Base-by-base conservation (phyloP, 1,140 invertebrate genomes). In the Carcinoscorpius rotundicauda region DNA sequence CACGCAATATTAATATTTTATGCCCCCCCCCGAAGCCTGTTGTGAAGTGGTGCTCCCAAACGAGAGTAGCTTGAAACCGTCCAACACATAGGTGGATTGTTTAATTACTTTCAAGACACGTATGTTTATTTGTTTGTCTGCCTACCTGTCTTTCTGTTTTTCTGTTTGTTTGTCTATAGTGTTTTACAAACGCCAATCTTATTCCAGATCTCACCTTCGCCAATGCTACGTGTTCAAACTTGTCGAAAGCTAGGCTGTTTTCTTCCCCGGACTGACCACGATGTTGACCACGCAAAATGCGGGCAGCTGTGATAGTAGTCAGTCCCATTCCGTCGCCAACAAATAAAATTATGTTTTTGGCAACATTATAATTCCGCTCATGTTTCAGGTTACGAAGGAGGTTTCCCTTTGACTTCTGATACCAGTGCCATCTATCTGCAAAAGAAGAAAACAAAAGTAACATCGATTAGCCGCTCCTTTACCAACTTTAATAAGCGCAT, bases 281-380 rank as follows among this genome's bases (percentile, higher is more conserved):
- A 6, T 59, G 61, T 63, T 80, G 78, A 4, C 77, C 78, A 59
- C 74, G 72, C 4, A 73, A 70, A 5, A 81, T 80, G 65, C 94
- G 80, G 0, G 87, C 83, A 0, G 92, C 89, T 0, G 91, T 92
- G 11, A 92, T 82, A 0, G 93, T 94, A 52, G 89, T 86, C 0
- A 89, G 82, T 5, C 92, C 92, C 93, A 97, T 96, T 3, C 93
- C 93, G 73, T 96, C 92, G 0, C 92, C 93, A 5, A 96, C 78
- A 73, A 96, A 96, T 0, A 96, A 69, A 29, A 96, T 89, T 1
- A 95, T 85, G 75, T 96, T 96, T 75, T 87, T 91, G 0, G 93
- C 93, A 0, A 77, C 74, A 3, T 81, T 80, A 3, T 78, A 75
- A 62, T 67, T 72, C 77, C 66, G 49, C 51, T 67, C 66, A 5